Base-by-base conservation (phyloP, 2,113 vertebrate genomes). In the Lophochroa leadbeateri region DNA sequence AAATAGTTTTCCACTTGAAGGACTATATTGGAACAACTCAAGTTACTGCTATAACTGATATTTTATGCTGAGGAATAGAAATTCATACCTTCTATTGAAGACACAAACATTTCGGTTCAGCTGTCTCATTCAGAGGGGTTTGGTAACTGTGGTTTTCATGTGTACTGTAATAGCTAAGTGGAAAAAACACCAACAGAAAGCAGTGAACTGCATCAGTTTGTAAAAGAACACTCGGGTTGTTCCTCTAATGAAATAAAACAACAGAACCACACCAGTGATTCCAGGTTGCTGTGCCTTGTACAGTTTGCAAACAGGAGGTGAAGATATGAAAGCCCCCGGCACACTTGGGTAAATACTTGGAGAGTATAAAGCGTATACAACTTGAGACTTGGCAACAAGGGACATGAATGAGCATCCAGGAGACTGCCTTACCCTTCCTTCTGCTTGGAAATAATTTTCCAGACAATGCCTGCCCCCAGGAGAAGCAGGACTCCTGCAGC, bases 401-500 rank as follows among this genome's bases (percentile, higher is more conserved):
- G 55, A 28, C 24, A 4, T 8, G 53, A 77, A 19, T 12, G 9
- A 60, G 11, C 15, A 78, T 13, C 35, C 21, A 28, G 43, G 31
- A 64, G 64, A 21, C 39, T 4, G 3, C 49, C 94, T 97, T 95
- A 97, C 96, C 96, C 96, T 95, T 95, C 27, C 82, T 96, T 97
- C 87, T 80, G 78, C 82, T 95, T 94, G 35, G 93, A 96, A 77
- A 91, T 47, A 11, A 96, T 77, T 82, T 90, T 97, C 95, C 95
- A 92, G 78, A 9, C 53, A 25, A 96, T 1, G 10, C 78, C 82
- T 6, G 64, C 41, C 18, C 87, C 95, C 57, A 97, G 82, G 70
- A 97, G 82, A 60, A 97, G 82, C 93, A 97, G 78, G 25, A 91
- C 21, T 53, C 17, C 95, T 0, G 87, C 87, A 1, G 89, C 95